A percentile compares a stretch with the other conserved stretches of the same genome.
These are phyloP conservation scores for Meteorus sp. DNA, from an alignment of 1,140 invertebrate genomes.

Conservation along the genomic window DNA sequence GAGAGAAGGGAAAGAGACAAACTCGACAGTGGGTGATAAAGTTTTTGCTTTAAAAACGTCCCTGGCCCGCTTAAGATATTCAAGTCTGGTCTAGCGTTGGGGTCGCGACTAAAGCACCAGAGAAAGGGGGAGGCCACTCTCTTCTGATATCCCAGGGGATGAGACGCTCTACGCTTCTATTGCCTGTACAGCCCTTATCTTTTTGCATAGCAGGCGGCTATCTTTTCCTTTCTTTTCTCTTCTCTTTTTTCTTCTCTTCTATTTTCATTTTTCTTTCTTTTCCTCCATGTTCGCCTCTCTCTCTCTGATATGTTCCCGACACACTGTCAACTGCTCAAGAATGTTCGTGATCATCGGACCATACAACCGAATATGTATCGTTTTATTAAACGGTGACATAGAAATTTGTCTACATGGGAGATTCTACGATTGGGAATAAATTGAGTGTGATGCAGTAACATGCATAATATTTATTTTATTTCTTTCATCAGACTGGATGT, in stretches of 20 bases:
- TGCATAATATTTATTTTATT: no score
- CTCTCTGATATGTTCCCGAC: neutral
- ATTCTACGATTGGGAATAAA: no score
- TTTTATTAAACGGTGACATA: no score
- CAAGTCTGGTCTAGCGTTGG: slow-evolving; percentile 40
- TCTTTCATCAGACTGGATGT: no score
- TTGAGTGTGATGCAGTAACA: no score
- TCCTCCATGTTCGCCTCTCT: neutral
- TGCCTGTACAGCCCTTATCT: slow-evolving; percentile 47
- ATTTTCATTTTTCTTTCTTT: no score
- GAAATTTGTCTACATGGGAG: no score
- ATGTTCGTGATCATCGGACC: no score
- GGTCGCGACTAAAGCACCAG: slow-evolving; percentile 43
- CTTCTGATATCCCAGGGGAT: slow-evolving; percentile 51
- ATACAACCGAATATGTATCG: no score
- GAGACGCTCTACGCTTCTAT: slow-evolving; percentile 39
- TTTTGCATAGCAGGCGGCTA: slow-evolving; percentile 32
- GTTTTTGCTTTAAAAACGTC: slow-evolving; percentile 47
- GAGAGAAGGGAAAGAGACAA: no score
- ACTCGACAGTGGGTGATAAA: slow-evolving; percentile 23
- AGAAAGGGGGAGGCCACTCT: slow-evolving; percentile 41
- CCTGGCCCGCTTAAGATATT: slow-evolving; percentile 53
- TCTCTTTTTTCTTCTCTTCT: neutral
- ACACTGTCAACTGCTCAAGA: neutral
- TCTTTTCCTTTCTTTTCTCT: slow-evolving; percentile 22